Evolutionary conservation across 2,888 invertebrate species (phyloP).

Genomic region (Drosophila limbata): DNA sequence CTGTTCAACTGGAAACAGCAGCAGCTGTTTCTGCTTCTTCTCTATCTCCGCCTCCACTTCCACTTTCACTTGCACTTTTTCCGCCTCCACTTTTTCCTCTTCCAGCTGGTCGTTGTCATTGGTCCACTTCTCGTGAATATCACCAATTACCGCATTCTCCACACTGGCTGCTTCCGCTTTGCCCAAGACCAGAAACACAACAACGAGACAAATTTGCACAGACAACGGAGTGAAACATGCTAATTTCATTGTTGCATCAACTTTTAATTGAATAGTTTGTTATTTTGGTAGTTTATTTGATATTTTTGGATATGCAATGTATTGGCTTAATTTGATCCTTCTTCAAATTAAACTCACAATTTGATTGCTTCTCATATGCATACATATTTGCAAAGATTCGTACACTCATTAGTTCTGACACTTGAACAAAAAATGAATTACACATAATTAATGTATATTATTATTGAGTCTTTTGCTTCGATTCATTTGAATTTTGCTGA

Average conservation of each 20-base stretch:
- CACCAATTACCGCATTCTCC: slow-evolving; percentile 69
- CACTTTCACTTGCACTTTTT: slow-evolving; percentile 6
- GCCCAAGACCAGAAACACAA: slow-evolving; percentile 26
- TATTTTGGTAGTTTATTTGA: slow-evolving; percentile 26
- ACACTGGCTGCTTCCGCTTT: slow-evolving; percentile 29
- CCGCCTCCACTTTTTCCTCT: not conserved
- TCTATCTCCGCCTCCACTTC: not conserved
- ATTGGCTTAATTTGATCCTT: slow-evolving; percentile 13
- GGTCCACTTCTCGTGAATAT: slow-evolving; percentile 60
- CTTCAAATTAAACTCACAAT: slow-evolving; percentile 10
- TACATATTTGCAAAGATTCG: slow-evolving; percentile 29
- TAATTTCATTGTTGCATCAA: slow-evolving; percentile 65
- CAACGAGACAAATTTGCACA: slow-evolving; percentile 53
- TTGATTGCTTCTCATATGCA: slow-evolving; percentile 12
- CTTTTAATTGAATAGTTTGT: slow-evolving; percentile 27
- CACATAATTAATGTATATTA: not conserved
- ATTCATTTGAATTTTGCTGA: slow-evolving; percentile 2
- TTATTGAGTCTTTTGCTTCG: not conserved
- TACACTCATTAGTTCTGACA: not conserved
- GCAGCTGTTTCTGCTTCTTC: slow-evolving; percentile 17
- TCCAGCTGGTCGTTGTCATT: slow-evolving; percentile 21
- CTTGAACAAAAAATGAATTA: not conserved
- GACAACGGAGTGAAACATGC: slow-evolving; percentile 48
- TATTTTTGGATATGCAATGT: slow-evolving; percentile 33
- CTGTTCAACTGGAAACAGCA: slow-evolving; percentile 27